Evolutionary conservation across 53 echinoderm and acorn worm species (phyloP).

Genomic region (Temnopleurus reevesii): DNA sequence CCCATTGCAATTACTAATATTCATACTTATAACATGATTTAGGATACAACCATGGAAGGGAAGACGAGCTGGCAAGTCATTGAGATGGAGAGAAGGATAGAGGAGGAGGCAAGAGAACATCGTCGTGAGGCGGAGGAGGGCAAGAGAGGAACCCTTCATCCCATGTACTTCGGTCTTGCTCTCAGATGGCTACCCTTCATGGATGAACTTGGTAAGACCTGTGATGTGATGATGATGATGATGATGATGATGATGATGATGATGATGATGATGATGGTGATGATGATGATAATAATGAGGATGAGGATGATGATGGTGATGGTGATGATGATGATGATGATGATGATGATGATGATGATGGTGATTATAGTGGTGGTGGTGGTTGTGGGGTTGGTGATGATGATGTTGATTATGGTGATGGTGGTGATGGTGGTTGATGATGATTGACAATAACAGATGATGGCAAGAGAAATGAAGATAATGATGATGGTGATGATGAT

Average conservation of each 20-base stretch:
- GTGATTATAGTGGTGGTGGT: too few relatives aligned
- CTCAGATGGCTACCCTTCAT: conserved; percentile 84
- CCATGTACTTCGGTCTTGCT: conserved; percentile 66
- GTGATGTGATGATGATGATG: not conserved
- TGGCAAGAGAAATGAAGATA: not conserved
- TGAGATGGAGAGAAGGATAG: conserved; percentile 78
- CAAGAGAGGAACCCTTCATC: conserved; percentile 71
- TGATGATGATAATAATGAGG: not conserved
- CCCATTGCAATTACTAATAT: not conserved
- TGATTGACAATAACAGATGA: too few relatives aligned
- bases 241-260: not conserved
- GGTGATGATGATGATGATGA: too few relatives aligned
- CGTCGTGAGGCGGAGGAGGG: conserved; percentile 83
- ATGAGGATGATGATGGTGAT: too few relatives aligned
- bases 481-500: not conserved
- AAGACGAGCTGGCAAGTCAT: conserved; percentile 77
- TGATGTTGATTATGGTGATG: too few relatives aligned
- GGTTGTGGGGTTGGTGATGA: too few relatives aligned
- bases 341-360: too few relatives aligned
- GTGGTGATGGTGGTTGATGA: too few relatives aligned
- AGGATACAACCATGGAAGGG: conserved; percentile 21
- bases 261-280: not conserved
- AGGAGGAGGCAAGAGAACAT: conserved; percentile 71
- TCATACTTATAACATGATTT: not conserved
- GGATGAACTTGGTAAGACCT: conserved; percentile 63